A percentile compares a stretch with the other conserved stretches of the same genome.
Evolutionary conservation across 2,797 vertebrate species (phyloP).

Genomic region (Pelochelys cantorii): DNA sequence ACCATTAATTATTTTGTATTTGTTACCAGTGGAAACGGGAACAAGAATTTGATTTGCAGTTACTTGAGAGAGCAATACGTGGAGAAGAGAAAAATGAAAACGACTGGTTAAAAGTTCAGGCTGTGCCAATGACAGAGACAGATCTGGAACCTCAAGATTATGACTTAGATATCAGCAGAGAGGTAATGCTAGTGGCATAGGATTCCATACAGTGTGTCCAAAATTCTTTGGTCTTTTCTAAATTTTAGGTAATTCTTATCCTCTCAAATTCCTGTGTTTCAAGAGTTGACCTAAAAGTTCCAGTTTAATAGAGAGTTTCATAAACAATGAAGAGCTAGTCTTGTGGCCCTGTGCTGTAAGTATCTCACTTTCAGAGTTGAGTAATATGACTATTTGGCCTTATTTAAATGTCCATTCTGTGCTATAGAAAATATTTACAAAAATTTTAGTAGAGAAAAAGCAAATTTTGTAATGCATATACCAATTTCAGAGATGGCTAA

Average conservation of each 20-base stretch:
- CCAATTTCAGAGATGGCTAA: neutral
- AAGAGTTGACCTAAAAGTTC: neutral
- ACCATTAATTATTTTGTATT: constrained; percentile 78
- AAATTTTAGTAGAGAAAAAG: neutral
- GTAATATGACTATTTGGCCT: rapidly evolving
- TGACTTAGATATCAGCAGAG: constrained; percentile 93
- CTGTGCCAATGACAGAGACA: constrained; percentile 82
- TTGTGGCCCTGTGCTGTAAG: neutral
- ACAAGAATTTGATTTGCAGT: constrained; percentile 99
- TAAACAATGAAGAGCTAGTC: neutral
- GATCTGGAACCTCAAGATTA: constrained; percentile 94
- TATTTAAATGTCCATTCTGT: neutral
- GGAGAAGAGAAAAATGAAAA: constrained; percentile 92
- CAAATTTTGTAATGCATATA: neutral
- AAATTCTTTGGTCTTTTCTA: neutral
- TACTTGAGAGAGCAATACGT: constrained; percentile 92
- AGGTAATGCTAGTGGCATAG: constrained; percentile 82
- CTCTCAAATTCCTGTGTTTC: neutral
- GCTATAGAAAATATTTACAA: neutral
- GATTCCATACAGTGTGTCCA: neutral
- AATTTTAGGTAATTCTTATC: neutral
- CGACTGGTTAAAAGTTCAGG: constrained; percentile 89
- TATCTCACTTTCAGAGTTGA: neutral
- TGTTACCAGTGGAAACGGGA: constrained; percentile 95
- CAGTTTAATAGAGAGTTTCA: neutral